Base-by-base conservation (phyloP, 1,140 invertebrate species). In the Ectropis grisescens region DNA sequence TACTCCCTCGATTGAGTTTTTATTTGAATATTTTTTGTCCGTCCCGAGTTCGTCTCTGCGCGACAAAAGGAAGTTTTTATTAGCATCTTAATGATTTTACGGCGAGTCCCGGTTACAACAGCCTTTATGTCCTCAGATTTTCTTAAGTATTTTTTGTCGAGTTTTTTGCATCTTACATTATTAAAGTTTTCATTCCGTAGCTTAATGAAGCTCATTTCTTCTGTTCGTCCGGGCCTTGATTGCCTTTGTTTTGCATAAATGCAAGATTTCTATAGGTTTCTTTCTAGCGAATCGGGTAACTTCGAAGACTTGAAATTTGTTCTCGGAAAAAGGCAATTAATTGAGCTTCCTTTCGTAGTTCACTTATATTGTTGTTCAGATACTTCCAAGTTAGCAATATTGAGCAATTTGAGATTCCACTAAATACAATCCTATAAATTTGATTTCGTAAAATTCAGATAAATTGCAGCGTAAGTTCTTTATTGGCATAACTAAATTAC, bases 71-170 rank as follows among this genome's bases (percentile, higher is more conserved):
- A 82, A 78, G 72, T 81, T 82, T 83, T 82, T 83, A 83, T 83
- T 82, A 82, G 80, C 80, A 82, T 82, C 82, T 82, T 83, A 83
- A 83, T 83, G 82, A 83, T 83, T 83, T 83, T 82, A 83, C 80
- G 80, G 75, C 69, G 60, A 67, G 67, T 70, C 70, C 69, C 72
- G 69, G 70, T 78, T 79, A 79, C 70, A 79, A 75, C 67, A 76
- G 74, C 76, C 76, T 82, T 82, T 82, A 82, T 79, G 76, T 81
- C 72, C 71, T 75, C 76, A 81, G 78, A 79, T 81, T 81, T 82
- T 79, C 74, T 82, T 79, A 67, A 76, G 71, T 66, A 79, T 79
- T 79, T 79, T 81, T 71, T 71, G 62, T 60, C 58, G 64, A 64
- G 58, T 72, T 78, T 76, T 81, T 81, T 79, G 69, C 76, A 81